Evolutionary conservation across 2,888 invertebrate genomes (phyloP).

Genomic region (Diabrotica balteata): DNA sequence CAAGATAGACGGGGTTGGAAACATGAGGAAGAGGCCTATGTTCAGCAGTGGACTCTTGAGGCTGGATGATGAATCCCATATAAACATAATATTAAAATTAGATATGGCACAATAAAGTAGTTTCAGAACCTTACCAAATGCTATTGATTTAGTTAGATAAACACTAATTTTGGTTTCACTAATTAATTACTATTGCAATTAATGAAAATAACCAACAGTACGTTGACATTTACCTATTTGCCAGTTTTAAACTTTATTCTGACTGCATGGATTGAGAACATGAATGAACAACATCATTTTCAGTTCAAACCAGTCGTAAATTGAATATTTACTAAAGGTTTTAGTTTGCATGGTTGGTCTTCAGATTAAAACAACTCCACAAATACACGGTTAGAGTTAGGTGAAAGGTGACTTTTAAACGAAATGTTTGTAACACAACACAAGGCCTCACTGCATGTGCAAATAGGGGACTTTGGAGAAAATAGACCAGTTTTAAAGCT

Average conservation of each 20-base stretch:
- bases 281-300: constrained; percentile 19
- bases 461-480: not conserved
- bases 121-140: too few relatives aligned
- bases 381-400: constrained; percentile 22
- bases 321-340: constrained; percentile 28
- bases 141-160: too few relatives aligned
- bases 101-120: too few relatives aligned
- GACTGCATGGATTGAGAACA: constrained; percentile 2
- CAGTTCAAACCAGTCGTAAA: constrained; percentile 16
- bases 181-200: too few relatives aligned
- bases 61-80: too few relatives aligned
- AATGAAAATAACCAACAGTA: too few relatives aligned
- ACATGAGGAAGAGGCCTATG: too few relatives aligned
- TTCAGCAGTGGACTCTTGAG: too few relatives aligned
- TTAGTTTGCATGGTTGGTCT: constrained; percentile 26
- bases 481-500: not conserved
- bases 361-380: constrained; percentile 28
- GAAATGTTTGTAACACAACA: constrained; percentile 21
- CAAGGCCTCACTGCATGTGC: constrained; percentile 13
- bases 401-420: constrained; percentile 28
- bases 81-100: too few relatives aligned
- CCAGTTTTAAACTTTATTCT: constrained; percentile 1
- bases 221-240: too few relatives aligned
- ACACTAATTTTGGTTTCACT: too few relatives aligned
- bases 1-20: too few relatives aligned